Conservation (phyloP, 2,888 invertebrate species). For the Cheilosia vulpina region DNA sequence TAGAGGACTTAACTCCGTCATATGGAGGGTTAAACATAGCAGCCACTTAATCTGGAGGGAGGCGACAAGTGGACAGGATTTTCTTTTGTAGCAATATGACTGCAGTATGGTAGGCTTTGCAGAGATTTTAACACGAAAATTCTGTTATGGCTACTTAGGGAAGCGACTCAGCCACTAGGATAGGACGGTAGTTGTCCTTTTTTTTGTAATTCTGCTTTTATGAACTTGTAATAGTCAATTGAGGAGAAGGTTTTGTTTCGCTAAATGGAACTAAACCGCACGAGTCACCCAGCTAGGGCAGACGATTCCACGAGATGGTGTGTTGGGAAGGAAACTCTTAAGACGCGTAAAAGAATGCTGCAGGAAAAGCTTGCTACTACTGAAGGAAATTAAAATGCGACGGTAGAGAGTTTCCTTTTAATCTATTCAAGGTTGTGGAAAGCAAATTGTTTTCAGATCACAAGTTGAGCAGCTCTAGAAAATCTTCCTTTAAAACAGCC, state of each 20-base stretch:
- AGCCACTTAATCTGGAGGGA: slow-evolving; percentile 59
- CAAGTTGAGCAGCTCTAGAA: too few species aligned
- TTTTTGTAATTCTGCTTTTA: background rate
- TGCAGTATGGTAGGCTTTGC: slow-evolving; percentile 25
- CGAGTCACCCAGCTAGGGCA: background rate
- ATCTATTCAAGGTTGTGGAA: too few species aligned
- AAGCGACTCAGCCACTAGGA: slow-evolving; percentile 1
- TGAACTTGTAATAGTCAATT: slow-evolving; percentile 16
- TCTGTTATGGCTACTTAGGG: slow-evolving; percentile 21
- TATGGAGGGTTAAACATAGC: slow-evolving; percentile 53
- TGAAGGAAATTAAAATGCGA: too few species aligned
- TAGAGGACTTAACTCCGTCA: slow-evolving; percentile 58
- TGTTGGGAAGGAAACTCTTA: background rate
- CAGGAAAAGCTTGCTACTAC: too few species aligned
- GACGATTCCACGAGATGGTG: background rate
- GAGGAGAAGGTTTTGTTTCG: background rate
- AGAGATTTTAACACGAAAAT: slow-evolving; percentile 53
- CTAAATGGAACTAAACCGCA: slow-evolving; percentile 14
- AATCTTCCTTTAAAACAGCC: too few species aligned
- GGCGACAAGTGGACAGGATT: slow-evolving; percentile 65
- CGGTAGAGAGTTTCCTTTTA: too few species aligned
- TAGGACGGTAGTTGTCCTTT: background rate
- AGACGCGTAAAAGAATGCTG: background rate
- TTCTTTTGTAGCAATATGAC: slow-evolving; percentile 34
- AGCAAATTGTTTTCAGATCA: too few species aligned